Conservation (phyloP, 1,140 invertebrate species). For the Pteromalus puparum region DNA sequence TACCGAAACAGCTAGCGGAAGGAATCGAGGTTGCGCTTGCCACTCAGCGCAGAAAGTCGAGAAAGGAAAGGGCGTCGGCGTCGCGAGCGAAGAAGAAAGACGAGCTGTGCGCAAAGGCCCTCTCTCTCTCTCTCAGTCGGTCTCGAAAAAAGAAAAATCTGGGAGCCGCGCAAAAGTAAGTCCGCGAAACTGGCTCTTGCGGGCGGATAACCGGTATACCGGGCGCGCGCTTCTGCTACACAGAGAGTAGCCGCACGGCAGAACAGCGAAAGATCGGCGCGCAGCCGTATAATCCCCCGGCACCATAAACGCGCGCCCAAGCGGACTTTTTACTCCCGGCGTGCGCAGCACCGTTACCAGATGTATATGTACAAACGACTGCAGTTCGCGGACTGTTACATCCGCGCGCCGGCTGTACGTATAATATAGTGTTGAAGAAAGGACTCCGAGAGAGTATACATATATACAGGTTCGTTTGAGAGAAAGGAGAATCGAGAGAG, state of each 20-base stretch:
- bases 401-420: not conserved
- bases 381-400: not conserved
- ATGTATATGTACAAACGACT: not conserved
- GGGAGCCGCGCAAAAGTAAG: not conserved
- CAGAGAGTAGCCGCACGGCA: no score
- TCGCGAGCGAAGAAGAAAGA: not conserved
- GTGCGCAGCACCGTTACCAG: constrained; percentile 28
- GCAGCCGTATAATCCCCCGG: constrained; percentile 19
- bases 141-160: constrained; percentile 40
- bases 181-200: constrained; percentile 30
- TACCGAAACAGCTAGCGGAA: not conserved
- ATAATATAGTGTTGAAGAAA: not conserved
- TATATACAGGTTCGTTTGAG: not conserved
- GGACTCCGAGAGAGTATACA: not conserved
- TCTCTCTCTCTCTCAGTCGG: not conserved
- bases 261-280: not conserved
- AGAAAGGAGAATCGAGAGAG: constrained; percentile 15
- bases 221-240: not conserved
- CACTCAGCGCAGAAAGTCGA: constrained; percentile 18
- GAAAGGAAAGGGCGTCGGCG: constrained; percentile 23
- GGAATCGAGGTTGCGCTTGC: constrained; percentile 41
- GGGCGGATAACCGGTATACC: constrained; percentile 32
- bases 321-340: constrained; percentile 31
- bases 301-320: constrained; percentile 30
- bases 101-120: not conserved